A percentile compares a stretch with the other conserved stretches of the same genome.
phyloP scores from a whole-genome alignment of 2,113 vertebrate species.

The Datnioides undecimradiatus region DNA sequence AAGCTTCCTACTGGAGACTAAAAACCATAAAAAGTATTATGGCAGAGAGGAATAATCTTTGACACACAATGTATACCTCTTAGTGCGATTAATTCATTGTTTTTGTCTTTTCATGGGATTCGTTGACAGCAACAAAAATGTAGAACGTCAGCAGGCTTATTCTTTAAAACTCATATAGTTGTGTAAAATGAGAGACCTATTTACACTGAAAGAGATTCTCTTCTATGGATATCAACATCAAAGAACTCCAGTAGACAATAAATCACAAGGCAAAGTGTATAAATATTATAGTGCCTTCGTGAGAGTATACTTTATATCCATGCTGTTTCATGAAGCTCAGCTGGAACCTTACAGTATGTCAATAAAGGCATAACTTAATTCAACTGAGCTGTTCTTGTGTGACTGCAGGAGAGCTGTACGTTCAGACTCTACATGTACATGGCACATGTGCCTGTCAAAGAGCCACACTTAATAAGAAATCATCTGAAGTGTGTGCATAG shows the following conservation, averaged over 20 bases:
- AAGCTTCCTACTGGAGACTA: neutral
- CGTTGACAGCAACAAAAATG: constrained; percentile 17
- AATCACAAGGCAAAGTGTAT: constrained; percentile 66
- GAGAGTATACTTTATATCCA: constrained; percentile 56
- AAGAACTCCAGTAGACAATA: constrained; percentile 42
- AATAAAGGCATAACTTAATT: constrained; percentile 72
- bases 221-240: constrained; percentile 12
- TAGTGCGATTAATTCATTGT: neutral
- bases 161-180: constrained; percentile 13
- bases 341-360: constrained; percentile 61
- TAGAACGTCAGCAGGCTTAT: constrained; percentile 2
- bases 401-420: constrained; percentile 46
- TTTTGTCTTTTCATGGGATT: constrained; percentile 10
- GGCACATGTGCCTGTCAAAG: constrained; percentile 4
- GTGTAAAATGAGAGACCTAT: neutral
- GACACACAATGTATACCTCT: neutral
- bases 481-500: constrained; percentile 21
- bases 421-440: neutral
- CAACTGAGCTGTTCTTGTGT: constrained; percentile 59
- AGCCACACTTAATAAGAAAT: neutral
- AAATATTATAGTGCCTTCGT: constrained; percentile 73
- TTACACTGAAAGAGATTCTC: constrained; percentile 13
- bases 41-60: neutral
- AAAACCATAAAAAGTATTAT: neutral
- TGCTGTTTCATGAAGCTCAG: constrained; percentile 61